A percentile compares a stretch with the other conserved stretches of the same genome.
Evolutionary conservation across 2,113 vertebrate species (phyloP).

Genomic region (Thunnus thynnus): DNA sequence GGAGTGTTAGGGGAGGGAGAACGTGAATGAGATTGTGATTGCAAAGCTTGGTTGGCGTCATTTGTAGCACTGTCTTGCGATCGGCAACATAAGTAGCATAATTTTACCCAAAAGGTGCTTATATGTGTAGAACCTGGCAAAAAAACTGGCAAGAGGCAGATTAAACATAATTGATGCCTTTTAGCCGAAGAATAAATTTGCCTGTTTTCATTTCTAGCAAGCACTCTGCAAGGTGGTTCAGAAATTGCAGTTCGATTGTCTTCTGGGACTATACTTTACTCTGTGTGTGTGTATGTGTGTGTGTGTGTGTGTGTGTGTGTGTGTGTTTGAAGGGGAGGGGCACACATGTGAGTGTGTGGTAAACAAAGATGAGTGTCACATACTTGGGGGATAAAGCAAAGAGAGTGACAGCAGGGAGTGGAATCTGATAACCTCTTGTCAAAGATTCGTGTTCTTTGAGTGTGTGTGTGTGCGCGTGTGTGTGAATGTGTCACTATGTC

Average conservation of each 20-base stretch:
- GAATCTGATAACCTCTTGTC: conserved; percentile 51
- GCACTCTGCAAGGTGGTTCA: conserved; percentile 44
- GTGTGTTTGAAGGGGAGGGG: conserved; percentile 19
- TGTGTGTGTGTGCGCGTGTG: not conserved
- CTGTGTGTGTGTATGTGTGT: conserved; percentile 1
- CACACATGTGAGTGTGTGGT: conserved; percentile 41
- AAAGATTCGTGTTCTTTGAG: conserved; percentile 36
- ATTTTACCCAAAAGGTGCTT: conserved; percentile 51
- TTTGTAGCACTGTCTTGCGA: conserved; percentile 26
- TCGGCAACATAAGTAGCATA: conserved; percentile 44
- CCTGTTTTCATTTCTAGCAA: conserved; percentile 42
- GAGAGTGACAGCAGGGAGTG: conserved; percentile 45
- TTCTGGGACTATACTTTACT: conserved; percentile 3
- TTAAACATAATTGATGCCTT: conserved; percentile 56
- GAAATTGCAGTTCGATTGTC: conserved; percentile 48
- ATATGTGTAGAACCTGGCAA: conserved; percentile 58
- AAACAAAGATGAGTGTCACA: conserved; percentile 67
- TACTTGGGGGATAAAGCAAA: conserved; percentile 67
- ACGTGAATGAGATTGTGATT: conserved; percentile 34
- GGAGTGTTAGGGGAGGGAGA: not conserved
- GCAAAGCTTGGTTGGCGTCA: conserved; percentile 44
- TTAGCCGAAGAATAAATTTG: conserved; percentile 48
- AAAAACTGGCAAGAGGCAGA: conserved; percentile 41
- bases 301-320: conserved; percentile 10
- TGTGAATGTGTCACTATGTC: conserved; percentile 8